Conservation (phyloP, 1,140 invertebrate genomes). For the Argopecten irradians region DNA sequence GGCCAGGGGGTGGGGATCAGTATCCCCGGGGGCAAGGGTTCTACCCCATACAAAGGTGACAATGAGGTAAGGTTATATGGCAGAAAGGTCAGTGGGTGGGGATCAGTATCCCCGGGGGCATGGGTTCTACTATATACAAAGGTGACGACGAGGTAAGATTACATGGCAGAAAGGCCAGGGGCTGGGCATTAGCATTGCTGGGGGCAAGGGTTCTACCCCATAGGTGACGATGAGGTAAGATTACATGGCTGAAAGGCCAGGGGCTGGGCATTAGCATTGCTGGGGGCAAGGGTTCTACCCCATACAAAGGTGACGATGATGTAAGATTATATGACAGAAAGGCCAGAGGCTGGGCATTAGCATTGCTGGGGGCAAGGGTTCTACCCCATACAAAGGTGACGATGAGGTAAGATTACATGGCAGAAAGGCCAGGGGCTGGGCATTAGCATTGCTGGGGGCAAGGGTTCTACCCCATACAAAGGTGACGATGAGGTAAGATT, state of each 20-base stretch:
- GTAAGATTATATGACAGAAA: conserved; percentile 88
- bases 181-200: too few relatives aligned
- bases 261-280: too few relatives aligned
- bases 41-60: conserved; percentile 93
- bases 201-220: conserved; percentile 84
- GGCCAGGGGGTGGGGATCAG: conserved; percentile 87
- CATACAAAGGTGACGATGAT: too few relatives aligned
- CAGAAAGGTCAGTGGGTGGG: too few relatives aligned
- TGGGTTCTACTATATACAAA: conserved; percentile 92
- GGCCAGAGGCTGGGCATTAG: too few relatives aligned
- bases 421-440: too few relatives aligned
- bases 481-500: too few relatives aligned
- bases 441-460: too few relatives aligned
- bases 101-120: conserved; percentile 83
- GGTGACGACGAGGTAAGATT: conserved; percentile 88
- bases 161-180: too few relatives aligned
- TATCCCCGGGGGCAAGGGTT: conserved; percentile 93
- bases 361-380: too few relatives aligned
- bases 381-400: conserved; percentile 93
- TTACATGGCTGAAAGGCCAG: conserved; percentile 83
- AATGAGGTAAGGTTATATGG: conserved; percentile 84
- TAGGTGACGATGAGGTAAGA: not conserved
- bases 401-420: conserved; percentile 83
- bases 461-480: too few relatives aligned
- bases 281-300: too few relatives aligned